Conservation (phyloP, 2,797 vertebrate genomes). For the Gadopsis bispinosus region DNA sequence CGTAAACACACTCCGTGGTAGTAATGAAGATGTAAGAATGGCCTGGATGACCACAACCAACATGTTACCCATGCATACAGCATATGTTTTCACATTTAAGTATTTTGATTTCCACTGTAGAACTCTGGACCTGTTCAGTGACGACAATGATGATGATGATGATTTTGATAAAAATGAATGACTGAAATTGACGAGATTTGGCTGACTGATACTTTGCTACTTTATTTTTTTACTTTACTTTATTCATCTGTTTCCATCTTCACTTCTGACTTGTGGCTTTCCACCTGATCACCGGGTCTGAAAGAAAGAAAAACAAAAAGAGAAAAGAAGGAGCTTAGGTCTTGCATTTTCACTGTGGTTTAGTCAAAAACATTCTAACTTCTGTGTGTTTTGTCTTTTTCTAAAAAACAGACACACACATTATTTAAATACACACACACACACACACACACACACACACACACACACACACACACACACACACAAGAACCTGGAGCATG, state of each 20-base stretch:
- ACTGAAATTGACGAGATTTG: constrained; percentile 30
- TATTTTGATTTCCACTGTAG: constrained; percentile 19
- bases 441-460: too few species aligned
- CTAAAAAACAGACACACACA: too few species aligned
- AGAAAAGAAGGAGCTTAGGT: constrained; percentile 10
- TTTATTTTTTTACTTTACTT: constrained; percentile 26
- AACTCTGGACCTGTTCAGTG: constrained; percentile 30
- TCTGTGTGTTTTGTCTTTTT: background rate
- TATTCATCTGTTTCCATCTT: constrained; percentile 32
- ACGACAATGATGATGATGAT: background rate
- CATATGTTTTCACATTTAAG: constrained; percentile 44
- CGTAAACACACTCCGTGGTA: constrained; percentile 23
- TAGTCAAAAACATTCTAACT: background rate
- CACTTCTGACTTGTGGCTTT: constrained; percentile 35
- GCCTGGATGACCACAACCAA: constrained; percentile 17
- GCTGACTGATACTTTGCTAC: constrained; percentile 37
- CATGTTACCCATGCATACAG: constrained; percentile 25
- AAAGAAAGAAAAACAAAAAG: constrained; percentile 32
- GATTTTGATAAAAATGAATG: constrained; percentile 16
- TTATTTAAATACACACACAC: too few species aligned
- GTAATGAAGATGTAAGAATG: constrained; percentile 8
- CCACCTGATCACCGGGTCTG: constrained; percentile 65
- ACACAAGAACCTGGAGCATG: too few species aligned
- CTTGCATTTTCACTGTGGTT: background rate
- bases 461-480: too few species aligned